Conservation (phyloP, 2,113 vertebrate genomes). For the Zosterops borbonicus region DNA sequence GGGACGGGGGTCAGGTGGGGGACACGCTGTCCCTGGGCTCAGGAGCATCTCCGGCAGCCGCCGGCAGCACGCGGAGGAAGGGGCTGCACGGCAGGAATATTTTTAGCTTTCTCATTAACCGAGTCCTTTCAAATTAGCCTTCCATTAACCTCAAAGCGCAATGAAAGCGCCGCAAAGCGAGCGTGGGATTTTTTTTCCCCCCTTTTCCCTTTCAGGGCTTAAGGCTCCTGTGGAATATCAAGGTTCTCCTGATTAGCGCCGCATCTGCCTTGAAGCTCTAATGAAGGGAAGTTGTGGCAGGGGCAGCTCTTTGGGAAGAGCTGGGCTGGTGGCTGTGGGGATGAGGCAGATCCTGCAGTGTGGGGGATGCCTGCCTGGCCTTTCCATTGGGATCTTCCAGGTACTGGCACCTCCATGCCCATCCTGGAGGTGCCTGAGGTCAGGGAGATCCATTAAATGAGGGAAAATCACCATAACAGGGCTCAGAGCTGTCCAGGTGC, state of each 20-base stretch:
- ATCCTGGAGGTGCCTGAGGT: background rate
- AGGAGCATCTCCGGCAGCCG: background rate
- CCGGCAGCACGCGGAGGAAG: background rate
- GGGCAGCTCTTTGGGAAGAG: background rate
- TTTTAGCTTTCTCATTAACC: constrained; percentile 85
- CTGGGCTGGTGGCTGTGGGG: background rate
- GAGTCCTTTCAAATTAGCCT: constrained; percentile 82
- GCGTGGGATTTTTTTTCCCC: background rate
- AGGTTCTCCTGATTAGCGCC: constrained; percentile 69
- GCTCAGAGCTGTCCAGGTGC: fast-evolving
- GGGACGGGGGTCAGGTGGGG: background rate
- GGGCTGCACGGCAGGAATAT: constrained; percentile 64
- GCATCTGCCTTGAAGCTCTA: constrained; percentile 58
- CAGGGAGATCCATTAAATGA: background rate
- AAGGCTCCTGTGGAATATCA: constrained; percentile 69
- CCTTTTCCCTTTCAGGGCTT: constrained; percentile 49
- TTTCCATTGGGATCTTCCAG: background rate
- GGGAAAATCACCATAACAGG: fast-evolving
- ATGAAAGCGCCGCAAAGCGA: constrained; percentile 65
- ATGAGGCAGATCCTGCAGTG: background rate
- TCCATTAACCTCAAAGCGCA: constrained; percentile 82
- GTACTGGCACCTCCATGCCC: background rate
- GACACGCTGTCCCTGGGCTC: background rate
- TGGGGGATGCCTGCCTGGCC: background rate
- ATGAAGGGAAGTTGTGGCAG: constrained; percentile 45